These are phyloP conservation scores for Aculops lycopersici DNA, from an alignment of 1,140 invertebrate species.

Conservation along the genomic window DNA sequence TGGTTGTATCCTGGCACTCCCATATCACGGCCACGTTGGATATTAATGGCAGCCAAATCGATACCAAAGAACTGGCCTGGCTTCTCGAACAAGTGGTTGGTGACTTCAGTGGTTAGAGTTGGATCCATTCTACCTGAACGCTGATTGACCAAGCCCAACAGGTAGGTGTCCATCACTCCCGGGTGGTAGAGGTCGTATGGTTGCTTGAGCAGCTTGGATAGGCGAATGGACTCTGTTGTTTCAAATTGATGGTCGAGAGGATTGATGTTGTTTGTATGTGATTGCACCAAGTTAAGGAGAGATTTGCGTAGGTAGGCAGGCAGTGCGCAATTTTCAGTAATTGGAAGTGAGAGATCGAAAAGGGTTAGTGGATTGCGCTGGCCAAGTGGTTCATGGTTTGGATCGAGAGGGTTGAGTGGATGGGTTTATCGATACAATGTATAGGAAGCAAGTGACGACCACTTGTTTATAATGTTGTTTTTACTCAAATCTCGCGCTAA, in stretches of 20 bases:
- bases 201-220: conserved; percentile 53
- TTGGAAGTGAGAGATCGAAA: no score
- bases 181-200: conserved; percentile 64
- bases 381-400: no score
- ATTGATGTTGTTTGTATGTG: no score
- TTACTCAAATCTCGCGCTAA: no score
- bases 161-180: conserved; percentile 57
- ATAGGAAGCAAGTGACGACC: no score
- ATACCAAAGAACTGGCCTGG: conserved; percentile 14
- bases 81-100: conserved; percentile 16
- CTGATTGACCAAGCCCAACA: conserved; percentile 69
- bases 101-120: conserved; percentile 47
- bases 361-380: no score
- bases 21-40: conserved; percentile 18
- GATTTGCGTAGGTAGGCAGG: no score
- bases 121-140: conserved; percentile 78
- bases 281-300: no score
- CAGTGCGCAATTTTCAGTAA: no score
- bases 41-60: conserved; percentile 15
- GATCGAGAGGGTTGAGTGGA: no score
- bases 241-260: conserved; percentile 8
- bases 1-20: conserved; percentile 18
- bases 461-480: no score
- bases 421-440: no score
- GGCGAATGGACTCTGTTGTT: conserved; percentile 51